Evolutionary conservation across 1,140 invertebrate genomes (phyloP).

Genomic region (Drosophila baimaii): DNA sequence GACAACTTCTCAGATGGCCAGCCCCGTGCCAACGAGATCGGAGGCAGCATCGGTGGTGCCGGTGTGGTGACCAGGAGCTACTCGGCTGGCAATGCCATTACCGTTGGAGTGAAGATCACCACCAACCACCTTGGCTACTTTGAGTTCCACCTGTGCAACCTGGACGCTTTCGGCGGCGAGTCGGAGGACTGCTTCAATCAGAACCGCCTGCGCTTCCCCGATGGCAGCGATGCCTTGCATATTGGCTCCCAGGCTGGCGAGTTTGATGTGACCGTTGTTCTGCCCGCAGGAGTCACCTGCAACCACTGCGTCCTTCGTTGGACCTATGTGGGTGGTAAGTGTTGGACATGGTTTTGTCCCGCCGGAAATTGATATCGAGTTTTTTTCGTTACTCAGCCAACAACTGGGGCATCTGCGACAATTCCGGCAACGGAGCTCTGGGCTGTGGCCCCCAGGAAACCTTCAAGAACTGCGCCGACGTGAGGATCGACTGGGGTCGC

Average conservation of each 20-base stretch:
- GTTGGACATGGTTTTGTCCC: too few species aligned
- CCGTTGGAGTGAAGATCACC: conserved; percentile 85
- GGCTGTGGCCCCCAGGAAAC: conserved; percentile 89
- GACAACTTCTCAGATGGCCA: conserved; percentile 85
- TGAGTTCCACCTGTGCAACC: conserved; percentile 86
- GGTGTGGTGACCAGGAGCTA: conserved; percentile 85
- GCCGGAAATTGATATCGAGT: neutral
- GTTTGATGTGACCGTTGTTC: conserved; percentile 80
- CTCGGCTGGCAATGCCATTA: conserved; percentile 74
- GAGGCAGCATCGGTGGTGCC: conserved; percentile 86
- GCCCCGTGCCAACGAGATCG: conserved; percentile 88
- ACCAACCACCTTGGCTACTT: conserved; percentile 86
- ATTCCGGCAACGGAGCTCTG: conserved; percentile 75
- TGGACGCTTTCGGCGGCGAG: conserved; percentile 83
- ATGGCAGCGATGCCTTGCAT: conserved; percentile 82
- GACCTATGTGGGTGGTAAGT: conserved; percentile 86
- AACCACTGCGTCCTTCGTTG: conserved; percentile 89
- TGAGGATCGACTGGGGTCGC: conserved; percentile 85
- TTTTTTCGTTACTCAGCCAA: conserved; percentile 82
- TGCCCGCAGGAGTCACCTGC: conserved; percentile 87
- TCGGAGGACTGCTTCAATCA: conserved; percentile 87
- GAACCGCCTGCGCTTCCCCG: conserved; percentile 84
- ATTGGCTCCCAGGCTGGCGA: conserved; percentile 67
- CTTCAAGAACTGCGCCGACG: conserved; percentile 89
- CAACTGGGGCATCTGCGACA: conserved; percentile 86